Base-by-base conservation (phyloP, 2,888 invertebrate species). In the Charanyca ferruginea region DNA sequence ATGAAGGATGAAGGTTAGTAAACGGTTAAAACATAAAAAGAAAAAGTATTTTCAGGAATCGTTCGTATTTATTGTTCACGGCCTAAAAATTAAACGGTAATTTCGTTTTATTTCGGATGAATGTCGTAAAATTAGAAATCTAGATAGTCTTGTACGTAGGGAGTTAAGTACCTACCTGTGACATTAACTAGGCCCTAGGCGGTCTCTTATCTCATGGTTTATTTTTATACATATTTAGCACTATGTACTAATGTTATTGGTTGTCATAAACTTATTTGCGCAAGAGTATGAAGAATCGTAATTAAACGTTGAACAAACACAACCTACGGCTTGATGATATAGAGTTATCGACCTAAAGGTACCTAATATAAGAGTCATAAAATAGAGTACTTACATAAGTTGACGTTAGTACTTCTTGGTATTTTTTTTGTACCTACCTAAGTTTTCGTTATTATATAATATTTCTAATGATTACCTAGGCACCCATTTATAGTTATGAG, bases 241-340 rank as follows among this genome's bases (percentile, higher is more conserved):
- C 3, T 16, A n/a, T 20, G 22, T 45, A 16, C 16, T n/a, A 57
- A 47, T 41, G 38, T 44, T 57, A 23, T 62, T 60, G 22, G 18
- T 6, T 38, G 44, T 38, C 35, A 42, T 63, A 60, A 75, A 69
- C 38, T 48, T 75, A 69, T 75, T 73, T 75, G 76, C 42, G 59
- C 42, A 47, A 23, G 42, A 57, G 47, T 51, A 32, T 32, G 6
- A n/a, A 23, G 16, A 47, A 55, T 55, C 22, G 35, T 54, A 44
- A 49, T 51, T 45, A 32, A 44, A 72, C 18, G n/a, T n/a, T 16
- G 49, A 49, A 65, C n/a, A 9, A 25, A 25, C 7, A 28, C 25
- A 18, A 13, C 28, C 0, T 32, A 25, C 28, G 8, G n/a, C 23
- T 6, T 32, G 4, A 23, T 23, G 3, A 8, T n/a, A 13, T 16